Percentiles rank a stretch among this genome's conserved stretches.
These are phyloP conservation scores for Neodiprion lecontei DNA, from an alignment of 1,140 invertebrate species.

Conservation along the genomic window DNA sequence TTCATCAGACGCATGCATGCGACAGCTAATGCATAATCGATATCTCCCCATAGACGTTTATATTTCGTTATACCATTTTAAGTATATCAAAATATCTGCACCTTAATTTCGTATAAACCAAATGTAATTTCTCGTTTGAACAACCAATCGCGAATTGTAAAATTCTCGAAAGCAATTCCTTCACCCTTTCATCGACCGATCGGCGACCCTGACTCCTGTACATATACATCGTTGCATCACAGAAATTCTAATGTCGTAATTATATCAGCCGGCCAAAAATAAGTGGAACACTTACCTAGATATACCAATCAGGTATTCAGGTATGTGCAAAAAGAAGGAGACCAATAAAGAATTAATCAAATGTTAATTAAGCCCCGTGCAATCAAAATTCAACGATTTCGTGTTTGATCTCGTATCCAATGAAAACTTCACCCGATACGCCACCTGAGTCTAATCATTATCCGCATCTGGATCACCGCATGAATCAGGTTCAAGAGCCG, in stretches of 20 bases:
- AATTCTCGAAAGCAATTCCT: background rate
- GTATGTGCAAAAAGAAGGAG: background rate
- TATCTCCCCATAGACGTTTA: too few relatives aligned
- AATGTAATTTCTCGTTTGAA: background rate
- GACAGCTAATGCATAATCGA: too few relatives aligned
- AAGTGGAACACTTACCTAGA: conserved; percentile 5
- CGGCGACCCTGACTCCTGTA: background rate
- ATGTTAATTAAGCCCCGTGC: background rate
- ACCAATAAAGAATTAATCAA: background rate
- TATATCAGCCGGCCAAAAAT: background rate
- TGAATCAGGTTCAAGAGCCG: background rate
- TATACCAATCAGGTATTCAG: background rate
- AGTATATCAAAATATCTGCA: too few relatives aligned
- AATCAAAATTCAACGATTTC: background rate
- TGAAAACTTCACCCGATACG: background rate
- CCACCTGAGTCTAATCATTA: background rate
- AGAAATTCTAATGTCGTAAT: background rate
- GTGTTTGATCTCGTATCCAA: background rate
- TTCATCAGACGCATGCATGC: background rate
- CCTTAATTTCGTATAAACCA: too few relatives aligned
- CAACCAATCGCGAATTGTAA: background rate
- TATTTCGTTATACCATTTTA: too few relatives aligned
- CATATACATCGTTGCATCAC: background rate
- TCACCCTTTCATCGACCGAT: background rate
- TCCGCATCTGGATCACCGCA: background rate